Evolutionary conservation across 2,113 vertebrate genomes (phyloP).

Genomic region (Oplegnathus fasciatus): DNA sequence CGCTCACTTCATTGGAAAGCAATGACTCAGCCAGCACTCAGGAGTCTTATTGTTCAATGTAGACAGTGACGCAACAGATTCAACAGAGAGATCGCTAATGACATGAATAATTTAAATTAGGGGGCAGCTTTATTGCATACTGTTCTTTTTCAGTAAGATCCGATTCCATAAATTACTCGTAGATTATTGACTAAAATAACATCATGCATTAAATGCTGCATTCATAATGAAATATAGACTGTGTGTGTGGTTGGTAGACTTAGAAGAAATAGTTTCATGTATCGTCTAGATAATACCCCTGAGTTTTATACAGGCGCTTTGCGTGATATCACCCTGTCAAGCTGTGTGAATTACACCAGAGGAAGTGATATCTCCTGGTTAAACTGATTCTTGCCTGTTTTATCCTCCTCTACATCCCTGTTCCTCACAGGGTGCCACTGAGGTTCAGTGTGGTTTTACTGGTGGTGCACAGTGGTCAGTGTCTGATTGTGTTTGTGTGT

Average conservation of each 20-base stretch:
- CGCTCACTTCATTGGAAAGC: constrained; percentile 22
- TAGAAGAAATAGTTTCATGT: neutral
- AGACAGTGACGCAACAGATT: constrained; percentile 8
- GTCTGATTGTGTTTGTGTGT: constrained; percentile 21
- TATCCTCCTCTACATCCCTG: neutral
- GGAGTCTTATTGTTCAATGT: neutral
- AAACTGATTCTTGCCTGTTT: neutral
- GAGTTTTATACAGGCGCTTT: neutral
- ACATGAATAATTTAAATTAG: neutral
- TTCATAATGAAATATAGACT: neutral
- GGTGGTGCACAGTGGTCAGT: constrained; percentile 21
- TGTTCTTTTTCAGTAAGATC: neutral
- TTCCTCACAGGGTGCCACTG: neutral
- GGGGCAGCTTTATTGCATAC: too few relatives aligned
- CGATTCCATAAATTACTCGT: neutral
- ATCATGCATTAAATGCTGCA: neutral
- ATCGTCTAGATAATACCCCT: neutral
- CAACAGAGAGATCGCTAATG: neutral
- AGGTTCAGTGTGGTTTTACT: constrained; percentile 16
- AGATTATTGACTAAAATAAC: neutral
- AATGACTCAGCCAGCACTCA: constrained; percentile 37
- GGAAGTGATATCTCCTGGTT: neutral
- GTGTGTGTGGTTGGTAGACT: neutral
- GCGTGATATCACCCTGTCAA: neutral
- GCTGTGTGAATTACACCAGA: constrained; percentile 6